These are phyloP conservation scores for Neopipo cinnamomea DNA, from an alignment of 2,113 vertebrate genomes.

Conservation along the genomic window DNA sequence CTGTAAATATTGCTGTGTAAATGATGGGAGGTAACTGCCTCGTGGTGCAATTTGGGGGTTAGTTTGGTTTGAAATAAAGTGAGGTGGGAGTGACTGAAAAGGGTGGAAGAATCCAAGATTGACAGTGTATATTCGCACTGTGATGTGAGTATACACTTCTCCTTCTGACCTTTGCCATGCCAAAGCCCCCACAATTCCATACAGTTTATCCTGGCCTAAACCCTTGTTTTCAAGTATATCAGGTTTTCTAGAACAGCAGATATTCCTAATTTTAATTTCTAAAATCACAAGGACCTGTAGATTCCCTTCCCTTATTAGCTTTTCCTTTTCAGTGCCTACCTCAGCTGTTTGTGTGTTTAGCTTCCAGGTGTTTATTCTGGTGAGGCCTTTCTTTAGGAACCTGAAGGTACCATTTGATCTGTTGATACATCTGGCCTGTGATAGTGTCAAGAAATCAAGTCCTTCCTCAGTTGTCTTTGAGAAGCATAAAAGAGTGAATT, in stretches of 20 bases:
- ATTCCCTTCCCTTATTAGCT: background rate
- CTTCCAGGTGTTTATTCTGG: background rate
- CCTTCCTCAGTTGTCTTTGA: background rate
- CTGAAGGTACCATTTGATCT: background rate
- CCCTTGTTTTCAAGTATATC: background rate
- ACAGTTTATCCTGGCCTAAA: background rate
- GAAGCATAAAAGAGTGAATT: background rate
- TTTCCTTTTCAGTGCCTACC: background rate
- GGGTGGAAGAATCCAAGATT: background rate
- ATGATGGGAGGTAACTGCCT: background rate
- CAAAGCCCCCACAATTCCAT: background rate
- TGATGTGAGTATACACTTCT: background rate
- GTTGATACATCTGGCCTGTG: background rate
- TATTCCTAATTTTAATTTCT: background rate
- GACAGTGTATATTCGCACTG: background rate
- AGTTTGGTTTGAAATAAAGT: background rate
- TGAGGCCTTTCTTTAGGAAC: background rate
- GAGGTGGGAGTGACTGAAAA: background rate
- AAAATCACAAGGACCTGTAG: background rate
- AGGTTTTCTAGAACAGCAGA: background rate
- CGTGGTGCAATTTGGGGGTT: background rate
- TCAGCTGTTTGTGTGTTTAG: background rate
- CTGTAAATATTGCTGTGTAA: background rate
- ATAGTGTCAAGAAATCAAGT: background rate
- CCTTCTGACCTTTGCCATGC: background rate